Evolutionary conservation across 2,797 vertebrate species (phyloP), one percentile per base, ranked within the genome.

Genomic region (Myotis daubentonii): DNA sequence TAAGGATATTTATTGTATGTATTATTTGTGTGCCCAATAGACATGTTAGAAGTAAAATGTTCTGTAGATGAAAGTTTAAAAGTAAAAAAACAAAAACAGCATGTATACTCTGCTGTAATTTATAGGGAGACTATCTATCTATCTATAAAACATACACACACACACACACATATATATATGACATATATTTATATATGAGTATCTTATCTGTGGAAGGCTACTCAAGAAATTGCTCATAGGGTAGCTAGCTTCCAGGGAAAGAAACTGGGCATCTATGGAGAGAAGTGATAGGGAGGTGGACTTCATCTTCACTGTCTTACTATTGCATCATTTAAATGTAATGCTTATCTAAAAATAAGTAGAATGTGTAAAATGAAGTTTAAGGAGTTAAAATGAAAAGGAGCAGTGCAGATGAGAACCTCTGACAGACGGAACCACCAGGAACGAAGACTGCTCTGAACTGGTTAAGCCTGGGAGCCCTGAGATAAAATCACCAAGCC

Each of bases 351-450:
- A 79, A 92, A 92, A 81, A 44, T 85, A 90, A 66, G 71, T 66
- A 87, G 68, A 78, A 74, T 47, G 25, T 71, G n/a, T 78, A 65
- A 94, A 90, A 65, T 83, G 60, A 87, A 90, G 11, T 94, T 78
- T 66, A 66, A 78, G 85, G 49, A 33, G 23, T 74, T 68, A 55
- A 83, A 65, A 82, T 44, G 3, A 47, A 66, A 68, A 47, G 57
- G 55, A 81, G 19, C 22, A 2, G 7, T 8, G 23, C 5, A 23
- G 2, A 33, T 60, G 30, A 86, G 70, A 71, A 71, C 22, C 6
- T 87, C 36, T 82, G n/a, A 68, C 44, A 33, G 20, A 75, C 66
- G 23, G n/a, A 30, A 74, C 38, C 13, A 62, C 11, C 4, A 30
- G 68, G 16, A 86, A 92, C 5, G 5, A 72, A 65, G 36, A 36